Evolutionary conservation across 2,113 vertebrate genomes (phyloP), one percentile per base, ranked within the genome.

Genomic region (Stegostoma tigrinum): DNA sequence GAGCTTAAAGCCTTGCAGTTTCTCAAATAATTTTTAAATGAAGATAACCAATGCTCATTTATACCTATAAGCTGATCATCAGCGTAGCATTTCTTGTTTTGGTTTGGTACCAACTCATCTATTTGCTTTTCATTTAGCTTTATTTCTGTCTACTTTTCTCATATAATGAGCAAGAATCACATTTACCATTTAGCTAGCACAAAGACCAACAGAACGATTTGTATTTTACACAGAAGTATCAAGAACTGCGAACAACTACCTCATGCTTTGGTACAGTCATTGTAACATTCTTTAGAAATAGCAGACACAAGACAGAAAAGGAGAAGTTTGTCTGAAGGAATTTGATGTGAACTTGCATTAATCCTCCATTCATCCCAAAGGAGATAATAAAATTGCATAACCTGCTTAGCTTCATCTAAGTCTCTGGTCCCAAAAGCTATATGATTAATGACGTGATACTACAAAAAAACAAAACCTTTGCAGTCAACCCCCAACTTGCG

Each of bases 401-500:
- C 52, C 90, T 66, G 61, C 61, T n/a, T 93, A 66, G 67, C 38
- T n/a, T 61, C 61, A 66, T n/a, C 66, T 4, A 66, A 64, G 17
- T 34, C 30, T 7, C 14, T n/a, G 38, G 89, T 66, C 61, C n/a
- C 15, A 38, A 67, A 38, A 30, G 17, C 19, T 38, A 21, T 93
- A 6, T 14, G 55, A 91, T 61, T 93, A 38, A 38, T 6, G 5
- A n/a, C 21, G n/a, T 1, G 61, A 19, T 93, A 64, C 55, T 14
- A 91, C 21, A 91, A 64, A 66, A 91, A n/a, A 91, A 91, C 34
- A n/a, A 38, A 91, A 91, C 85, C 85, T 87, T 91, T 93, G 89
- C 19, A 6, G 23, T n/a, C 55, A 23, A 23, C 14, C 21, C 89
- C 61, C 17, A 93, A 23, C 67, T 19, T 38, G 89, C 23, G n/a